Evolutionary conservation across 2,797 vertebrate species (phyloP).

Genomic region (Typhlichthys subterraneus): DNA sequence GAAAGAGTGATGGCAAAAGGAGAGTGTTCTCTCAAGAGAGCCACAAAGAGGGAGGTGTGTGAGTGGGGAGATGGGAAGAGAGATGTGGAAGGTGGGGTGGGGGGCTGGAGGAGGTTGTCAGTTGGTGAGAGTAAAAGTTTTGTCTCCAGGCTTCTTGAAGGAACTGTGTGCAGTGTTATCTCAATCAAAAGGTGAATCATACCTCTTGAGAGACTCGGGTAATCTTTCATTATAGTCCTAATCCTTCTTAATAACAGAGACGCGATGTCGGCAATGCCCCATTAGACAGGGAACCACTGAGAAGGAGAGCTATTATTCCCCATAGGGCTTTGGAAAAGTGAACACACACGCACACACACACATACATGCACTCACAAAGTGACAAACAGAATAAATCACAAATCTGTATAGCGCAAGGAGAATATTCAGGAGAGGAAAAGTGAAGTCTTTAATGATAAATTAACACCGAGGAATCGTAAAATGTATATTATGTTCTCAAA

Average conservation of each 20-base stretch:
- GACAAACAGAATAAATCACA: constrained; percentile 73
- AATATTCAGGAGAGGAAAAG: constrained; percentile 12
- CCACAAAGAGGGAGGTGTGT: constrained; percentile 69
- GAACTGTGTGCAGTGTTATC: constrained; percentile 66
- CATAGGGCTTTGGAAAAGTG: constrained; percentile 56
- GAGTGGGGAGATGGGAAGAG: constrained; percentile 63
- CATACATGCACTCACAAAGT: constrained; percentile 5
- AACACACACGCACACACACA: constrained; percentile 38
- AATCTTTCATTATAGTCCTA: constrained; percentile 82
- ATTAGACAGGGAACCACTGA: constrained; percentile 73
- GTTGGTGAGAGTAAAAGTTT: constrained; percentile 66
- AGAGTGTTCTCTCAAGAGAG: constrained; percentile 77
- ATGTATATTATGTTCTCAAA: constrained; percentile 19
- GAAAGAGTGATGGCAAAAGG: constrained; percentile 82
- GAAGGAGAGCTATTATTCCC: constrained; percentile 69
- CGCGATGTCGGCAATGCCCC: constrained; percentile 72
- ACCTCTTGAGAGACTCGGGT: constrained; percentile 77
- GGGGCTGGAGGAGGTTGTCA: constrained; percentile 40
- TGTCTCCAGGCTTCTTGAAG: constrained; percentile 60
- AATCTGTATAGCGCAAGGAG: constrained; percentile 25
- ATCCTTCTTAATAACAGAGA: constrained; percentile 82
- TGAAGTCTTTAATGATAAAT: constrained; percentile 23
- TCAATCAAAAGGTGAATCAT: constrained; percentile 81
- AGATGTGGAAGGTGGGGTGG: constrained; percentile 33
- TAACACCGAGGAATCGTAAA: constrained; percentile 15